These are phyloP conservation scores for Oreochromis spilurus DNA, from an alignment of 2,113 vertebrate species.

Conservation along the genomic window DNA sequence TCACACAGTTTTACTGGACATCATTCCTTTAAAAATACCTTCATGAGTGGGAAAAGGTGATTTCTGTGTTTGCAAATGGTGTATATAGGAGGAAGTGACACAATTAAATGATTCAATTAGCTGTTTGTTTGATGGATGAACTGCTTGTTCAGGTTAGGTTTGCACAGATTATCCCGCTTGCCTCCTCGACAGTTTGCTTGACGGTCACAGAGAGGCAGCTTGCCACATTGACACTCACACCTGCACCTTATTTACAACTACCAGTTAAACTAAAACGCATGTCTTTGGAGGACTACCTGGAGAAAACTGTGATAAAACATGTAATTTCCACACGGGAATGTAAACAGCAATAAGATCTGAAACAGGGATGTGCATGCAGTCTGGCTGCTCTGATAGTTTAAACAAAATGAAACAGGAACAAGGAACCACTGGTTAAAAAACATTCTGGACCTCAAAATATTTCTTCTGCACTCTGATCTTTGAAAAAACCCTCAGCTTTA, in stretches of 20 bases:
- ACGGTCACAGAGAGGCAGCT: background rate
- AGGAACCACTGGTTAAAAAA: background rate
- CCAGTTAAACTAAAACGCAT: background rate
- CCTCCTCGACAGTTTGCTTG: background rate
- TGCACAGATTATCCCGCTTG: background rate
- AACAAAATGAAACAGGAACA: background rate
- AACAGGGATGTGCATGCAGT: background rate
- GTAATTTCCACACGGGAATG: background rate
- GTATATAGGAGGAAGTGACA: background rate
- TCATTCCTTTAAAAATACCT: background rate
- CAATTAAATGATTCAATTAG: background rate
- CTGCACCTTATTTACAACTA: background rate
- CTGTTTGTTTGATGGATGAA: background rate
- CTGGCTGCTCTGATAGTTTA: background rate
- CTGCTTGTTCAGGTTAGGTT: background rate
- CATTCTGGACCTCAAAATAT: background rate
- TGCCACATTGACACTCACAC: background rate
- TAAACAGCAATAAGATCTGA: background rate
- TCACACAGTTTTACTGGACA: background rate
- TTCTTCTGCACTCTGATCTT: background rate
- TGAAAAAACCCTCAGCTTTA: background rate
- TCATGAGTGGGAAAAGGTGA: rapidly evolving
- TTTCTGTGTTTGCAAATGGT: background rate
- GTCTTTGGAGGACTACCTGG: background rate
- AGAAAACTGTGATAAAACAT: background rate